A percentile compares a stretch with the other conserved stretches of the same genome.
Evolutionary conservation across 2,888 invertebrate genomes (phyloP).

Genomic region (Lasioglossum malachurum): DNA sequence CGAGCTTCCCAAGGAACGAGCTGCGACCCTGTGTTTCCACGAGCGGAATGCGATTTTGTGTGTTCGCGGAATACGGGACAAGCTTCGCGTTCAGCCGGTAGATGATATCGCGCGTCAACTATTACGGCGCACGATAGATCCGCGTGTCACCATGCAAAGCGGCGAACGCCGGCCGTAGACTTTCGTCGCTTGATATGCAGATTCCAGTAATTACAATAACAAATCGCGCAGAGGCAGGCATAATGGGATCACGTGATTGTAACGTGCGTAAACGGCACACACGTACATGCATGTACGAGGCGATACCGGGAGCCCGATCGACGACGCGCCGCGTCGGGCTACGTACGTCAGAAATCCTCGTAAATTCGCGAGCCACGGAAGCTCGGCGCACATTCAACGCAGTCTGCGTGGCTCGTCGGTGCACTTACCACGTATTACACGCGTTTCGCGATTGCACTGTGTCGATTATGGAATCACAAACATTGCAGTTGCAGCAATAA

Average conservation of each 20-base stretch:
- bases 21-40: not conserved
- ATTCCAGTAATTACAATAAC: conserved; percentile 80
- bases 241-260: conserved; percentile 78
- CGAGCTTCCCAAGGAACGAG: no score
- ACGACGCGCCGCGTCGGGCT: not conserved
- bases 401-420: not conserved
- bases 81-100: conserved; percentile 1
- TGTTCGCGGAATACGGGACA: not conserved
- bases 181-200: conserved; percentile 79
- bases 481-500: not conserved
- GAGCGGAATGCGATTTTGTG: not conserved
- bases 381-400: not conserved
- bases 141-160: conserved; percentile 51
- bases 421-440: not conserved
- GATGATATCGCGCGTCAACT: conserved; percentile 50
- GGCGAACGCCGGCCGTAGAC: conserved; percentile 59
- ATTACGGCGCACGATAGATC: conserved; percentile 43
- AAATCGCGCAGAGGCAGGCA: conserved; percentile 73
- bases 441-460: not conserved
- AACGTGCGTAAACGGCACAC: conserved; percentile 64
- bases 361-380: conserved; percentile 6
- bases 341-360: conserved; percentile 19
- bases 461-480: not conserved
- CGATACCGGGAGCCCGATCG: not conserved
- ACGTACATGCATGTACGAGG: conserved; percentile 57